Conservation (phyloP, 2,888 invertebrate species). For the Phlogophora meticulosa region DNA sequence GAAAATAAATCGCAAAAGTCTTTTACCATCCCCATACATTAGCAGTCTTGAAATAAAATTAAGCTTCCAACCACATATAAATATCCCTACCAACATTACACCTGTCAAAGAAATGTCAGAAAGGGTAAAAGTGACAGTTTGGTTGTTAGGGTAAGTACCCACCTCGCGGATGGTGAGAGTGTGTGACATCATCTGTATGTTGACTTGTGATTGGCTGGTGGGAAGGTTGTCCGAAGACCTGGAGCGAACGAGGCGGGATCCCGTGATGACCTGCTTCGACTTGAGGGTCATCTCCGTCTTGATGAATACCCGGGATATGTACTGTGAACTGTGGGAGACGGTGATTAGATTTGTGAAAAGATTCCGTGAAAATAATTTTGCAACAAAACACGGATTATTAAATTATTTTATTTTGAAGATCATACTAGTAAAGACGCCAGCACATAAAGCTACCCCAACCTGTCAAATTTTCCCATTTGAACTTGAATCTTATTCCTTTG, state of each 20-base stretch:
- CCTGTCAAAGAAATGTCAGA: slow-evolving; percentile 58
- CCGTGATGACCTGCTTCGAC: slow-evolving; percentile 95
- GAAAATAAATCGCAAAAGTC: slow-evolving; percentile 8
- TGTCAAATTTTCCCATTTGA: no score
- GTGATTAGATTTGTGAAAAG: slow-evolving; percentile 1
- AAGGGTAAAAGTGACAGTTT: slow-evolving; percentile 27
- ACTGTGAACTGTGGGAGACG: slow-evolving; percentile 93
- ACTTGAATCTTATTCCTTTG: no score
- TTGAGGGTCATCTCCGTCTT: slow-evolving; percentile 98
- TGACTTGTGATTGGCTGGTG: slow-evolving; percentile 97
- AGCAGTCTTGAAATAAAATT: slow-evolving; percentile 38
- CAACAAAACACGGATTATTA: no score
- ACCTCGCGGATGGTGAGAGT: slow-evolving; percentile 98
- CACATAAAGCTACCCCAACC: no score
- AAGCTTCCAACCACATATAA: slow-evolving; percentile 45
- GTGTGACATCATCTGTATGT: slow-evolving; percentile 98
- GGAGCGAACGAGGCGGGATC: slow-evolving; percentile 95
- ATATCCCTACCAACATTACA: slow-evolving; percentile 44
- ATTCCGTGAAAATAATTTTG: no score
- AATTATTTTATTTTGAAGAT: no score
- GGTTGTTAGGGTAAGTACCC: slow-evolving; percentile 70
- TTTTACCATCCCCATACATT: slow-evolving; percentile 43
- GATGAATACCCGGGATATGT: slow-evolving; percentile 97
- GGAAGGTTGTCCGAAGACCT: slow-evolving; percentile 97
- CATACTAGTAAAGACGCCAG: no score